Evolutionary conservation across 2,888 invertebrate species (phyloP), one percentile per base, ranked within the genome.

Genomic region (Philereme vetulata): DNA sequence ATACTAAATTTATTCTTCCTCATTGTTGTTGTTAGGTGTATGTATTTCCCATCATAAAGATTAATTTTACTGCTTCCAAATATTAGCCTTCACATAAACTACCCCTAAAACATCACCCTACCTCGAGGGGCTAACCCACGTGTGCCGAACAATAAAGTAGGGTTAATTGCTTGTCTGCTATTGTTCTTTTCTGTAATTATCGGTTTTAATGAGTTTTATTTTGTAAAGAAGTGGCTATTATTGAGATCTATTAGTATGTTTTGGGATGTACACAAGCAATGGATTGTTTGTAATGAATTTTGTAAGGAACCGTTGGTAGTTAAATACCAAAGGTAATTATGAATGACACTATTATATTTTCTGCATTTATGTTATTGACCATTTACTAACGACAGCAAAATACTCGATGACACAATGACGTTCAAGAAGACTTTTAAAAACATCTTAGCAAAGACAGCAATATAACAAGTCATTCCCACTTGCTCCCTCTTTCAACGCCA

Each of bases 161-260:
- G 11, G 44, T 33, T 66, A 70, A 73, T 72, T 65, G 67, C 69
- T 65, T 68, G 64, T 44, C 51, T 51, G 46, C 65, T 64, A 74
- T 79, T 75, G 74, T 76, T 49, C 46, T 68, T 65, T 69, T 64
- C 21, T 11, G 6, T 64, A 64, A 64, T 68, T 76, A 74, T 65
- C 72, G 62, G 51, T 63, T 70, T 76, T 77, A 75, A 67, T 71
- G 61, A 51, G 58, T 56, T 54, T 47, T 64, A 44, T 58, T 40
- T 35, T 58, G 35, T 61, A 52, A 42, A 45, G 57, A 53, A 62
- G 36, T 54, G 35, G 48, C 56, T 7, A 49, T 61, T 49, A 56
- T 34, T 44, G 45, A 38, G 11, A 56, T 38, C 11, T 52, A 51
- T 55, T 42, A 47, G 33, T 35, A 38, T 51, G 46, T 51, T 56